A percentile compares a stretch with the other conserved stretches of the same genome.
These are phyloP conservation scores for Notamacropus eugenii DNA, from an alignment of 2,797 vertebrate species.

Conservation along the genomic window DNA sequence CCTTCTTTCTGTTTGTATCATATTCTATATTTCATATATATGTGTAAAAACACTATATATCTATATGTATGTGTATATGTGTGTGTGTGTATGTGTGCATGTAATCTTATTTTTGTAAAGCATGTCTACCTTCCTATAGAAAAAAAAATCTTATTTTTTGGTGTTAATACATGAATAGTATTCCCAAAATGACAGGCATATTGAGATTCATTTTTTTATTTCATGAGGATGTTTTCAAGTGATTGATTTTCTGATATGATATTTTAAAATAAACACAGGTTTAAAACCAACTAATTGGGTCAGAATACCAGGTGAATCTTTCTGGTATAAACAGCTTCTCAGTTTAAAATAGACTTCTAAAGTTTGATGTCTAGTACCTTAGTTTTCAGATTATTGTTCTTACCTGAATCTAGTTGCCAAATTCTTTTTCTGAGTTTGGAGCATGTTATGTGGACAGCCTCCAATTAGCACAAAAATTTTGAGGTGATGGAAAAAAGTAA, in stretches of 20 bases:
- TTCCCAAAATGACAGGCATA: background rate
- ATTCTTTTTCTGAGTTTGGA: background rate
- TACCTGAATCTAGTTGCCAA: background rate
- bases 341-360: background rate
- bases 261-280: background rate
- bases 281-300: background rate
- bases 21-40: background rate
- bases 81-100: too few relatives aligned
- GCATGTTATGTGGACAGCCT: background rate
- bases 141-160: background rate
- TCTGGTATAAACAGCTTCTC: background rate
- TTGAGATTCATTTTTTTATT: background rate
- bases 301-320: background rate
- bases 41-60: too few relatives aligned
- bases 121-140: background rate
- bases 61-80: too few relatives aligned
- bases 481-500: background rate
- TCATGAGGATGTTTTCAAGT: background rate
- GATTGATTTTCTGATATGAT: background rate
- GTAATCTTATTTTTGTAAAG: background rate
- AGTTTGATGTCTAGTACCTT: background rate
- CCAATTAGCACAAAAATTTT: background rate
- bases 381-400: background rate
- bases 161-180: background rate
- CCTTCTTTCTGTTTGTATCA: background rate